Percentiles rank a stretch among this genome's conserved stretches.
phyloP scores from a whole-genome alignment of 2,797 vertebrate species.

The Hephaestus fuliginosus region DNA sequence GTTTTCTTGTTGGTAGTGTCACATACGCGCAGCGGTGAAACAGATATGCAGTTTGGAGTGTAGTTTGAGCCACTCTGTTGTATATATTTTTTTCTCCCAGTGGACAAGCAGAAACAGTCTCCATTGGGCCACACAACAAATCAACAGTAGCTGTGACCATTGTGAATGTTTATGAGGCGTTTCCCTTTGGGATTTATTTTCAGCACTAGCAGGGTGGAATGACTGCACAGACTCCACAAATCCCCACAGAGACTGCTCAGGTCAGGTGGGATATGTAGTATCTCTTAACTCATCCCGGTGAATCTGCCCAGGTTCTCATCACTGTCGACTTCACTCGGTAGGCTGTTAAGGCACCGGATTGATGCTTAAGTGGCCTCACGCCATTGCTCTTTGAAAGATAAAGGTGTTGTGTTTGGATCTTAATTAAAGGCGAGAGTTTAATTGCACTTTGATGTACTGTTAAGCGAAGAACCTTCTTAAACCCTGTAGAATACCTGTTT shows the following conservation, averaged over 20 bases:
- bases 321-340: conserved; percentile 8
- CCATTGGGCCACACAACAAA: conserved; percentile 29
- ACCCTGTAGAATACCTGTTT: not conserved
- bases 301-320: conserved; percentile 30
- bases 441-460: conserved; percentile 9
- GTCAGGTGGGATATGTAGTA: conserved; percentile 46
- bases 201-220: conserved; percentile 33
- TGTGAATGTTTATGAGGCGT: conserved; percentile 43
- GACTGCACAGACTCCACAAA: conserved; percentile 36
- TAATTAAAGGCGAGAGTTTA: conserved; percentile 2
- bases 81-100: conserved; percentile 3
- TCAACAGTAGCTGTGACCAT: conserved; percentile 21
- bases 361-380: not conserved
- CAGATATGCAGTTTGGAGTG: not conserved
- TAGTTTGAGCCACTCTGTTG: not conserved
- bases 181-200: conserved; percentile 48
- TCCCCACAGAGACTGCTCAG: conserved; percentile 29
- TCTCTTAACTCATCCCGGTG: conserved; percentile 12
- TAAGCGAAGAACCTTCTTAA: not conserved
- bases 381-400: conserved; percentile 8
- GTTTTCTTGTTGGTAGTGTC: not conserved
- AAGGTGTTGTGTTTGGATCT: conserved; percentile 6
- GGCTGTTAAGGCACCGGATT: not conserved
- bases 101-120: conserved; percentile 30
- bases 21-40: not conserved